Conservation (phyloP, 2,797 vertebrate species). For the Enteromius treurensis region DNA sequence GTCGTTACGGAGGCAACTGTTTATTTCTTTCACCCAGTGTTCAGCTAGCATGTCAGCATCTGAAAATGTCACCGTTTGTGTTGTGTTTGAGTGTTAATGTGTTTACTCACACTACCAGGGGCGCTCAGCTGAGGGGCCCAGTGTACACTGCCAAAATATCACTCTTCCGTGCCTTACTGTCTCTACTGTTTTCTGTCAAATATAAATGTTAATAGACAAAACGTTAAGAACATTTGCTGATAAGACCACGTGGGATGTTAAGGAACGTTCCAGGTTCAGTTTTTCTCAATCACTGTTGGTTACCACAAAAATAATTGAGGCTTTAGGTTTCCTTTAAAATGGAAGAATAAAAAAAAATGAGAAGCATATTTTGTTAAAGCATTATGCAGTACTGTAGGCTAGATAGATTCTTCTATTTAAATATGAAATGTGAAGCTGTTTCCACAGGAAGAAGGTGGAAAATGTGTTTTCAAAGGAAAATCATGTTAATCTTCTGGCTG, state of each 20-base stretch:
- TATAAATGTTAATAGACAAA: neutral
- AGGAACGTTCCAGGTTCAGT: neutral
- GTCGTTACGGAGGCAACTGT: neutral
- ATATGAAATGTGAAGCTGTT: neutral
- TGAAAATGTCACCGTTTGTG: neutral
- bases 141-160: neutral
- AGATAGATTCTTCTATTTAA: neutral
- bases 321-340: neutral
- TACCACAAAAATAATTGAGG: neutral
- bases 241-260: neutral
- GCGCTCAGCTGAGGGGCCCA: slow-evolving; percentile 14
- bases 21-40: neutral
- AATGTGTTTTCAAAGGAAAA: neutral
- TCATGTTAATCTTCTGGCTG: neutral
- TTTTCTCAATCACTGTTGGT: neutral
- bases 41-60: slow-evolving; percentile 5
- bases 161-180: slow-evolving; percentile 4
- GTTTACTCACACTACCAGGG: slow-evolving; percentile 24
- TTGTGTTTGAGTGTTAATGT: slow-evolving; percentile 24
- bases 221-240: neutral
- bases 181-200: slow-evolving; percentile 1
- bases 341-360: too few species aligned
- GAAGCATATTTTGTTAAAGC: neutral
- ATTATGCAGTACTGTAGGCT: neutral
- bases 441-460: too few species aligned